phyloP scores from a whole-genome alignment of 2,888 invertebrate genomes.

The Eupithecia subfuscata region DNA sequence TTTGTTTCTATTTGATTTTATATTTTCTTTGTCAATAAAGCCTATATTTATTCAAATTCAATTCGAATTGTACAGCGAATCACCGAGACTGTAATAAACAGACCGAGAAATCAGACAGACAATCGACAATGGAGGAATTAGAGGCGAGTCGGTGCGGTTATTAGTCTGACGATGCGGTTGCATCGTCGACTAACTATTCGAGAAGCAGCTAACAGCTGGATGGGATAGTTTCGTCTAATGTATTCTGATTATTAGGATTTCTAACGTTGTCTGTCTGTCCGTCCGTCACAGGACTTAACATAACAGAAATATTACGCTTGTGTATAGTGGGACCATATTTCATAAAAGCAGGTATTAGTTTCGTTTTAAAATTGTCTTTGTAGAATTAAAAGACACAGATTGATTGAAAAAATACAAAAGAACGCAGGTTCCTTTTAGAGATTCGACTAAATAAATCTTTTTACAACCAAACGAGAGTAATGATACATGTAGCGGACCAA shows the following conservation, averaged over 20 bases:
- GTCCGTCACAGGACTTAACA: not conserved
- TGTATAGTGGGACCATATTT: not conserved
- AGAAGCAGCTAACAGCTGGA: not conserved
- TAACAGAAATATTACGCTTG: not conserved
- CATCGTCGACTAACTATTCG: slow-evolving; percentile 1
- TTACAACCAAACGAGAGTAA: no score
- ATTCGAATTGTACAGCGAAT: not conserved
- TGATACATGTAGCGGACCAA: no score
- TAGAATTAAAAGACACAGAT: no score
- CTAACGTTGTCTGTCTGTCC: not conserved
- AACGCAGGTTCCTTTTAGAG: no score
- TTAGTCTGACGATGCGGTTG: slow-evolving; percentile 14
- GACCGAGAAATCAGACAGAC: slow-evolving; percentile 19
- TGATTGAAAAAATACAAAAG: no score
- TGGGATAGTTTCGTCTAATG: not conserved
- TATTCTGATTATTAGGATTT: not conserved
- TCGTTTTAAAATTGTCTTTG: no score
- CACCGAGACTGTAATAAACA: not conserved
- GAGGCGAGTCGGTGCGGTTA: not conserved
- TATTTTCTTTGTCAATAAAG: no score
- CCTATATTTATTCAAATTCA: no score
- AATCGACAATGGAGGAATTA: slow-evolving; percentile 10
- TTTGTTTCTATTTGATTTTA: no score
- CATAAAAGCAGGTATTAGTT: no score
- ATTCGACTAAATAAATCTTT: no score